A percentile compares a stretch with the other conserved stretches of the same genome.
Evolutionary conservation across 2,113 vertebrate genomes (phyloP).

Genomic region (Oncorhynchus clarkii): DNA sequence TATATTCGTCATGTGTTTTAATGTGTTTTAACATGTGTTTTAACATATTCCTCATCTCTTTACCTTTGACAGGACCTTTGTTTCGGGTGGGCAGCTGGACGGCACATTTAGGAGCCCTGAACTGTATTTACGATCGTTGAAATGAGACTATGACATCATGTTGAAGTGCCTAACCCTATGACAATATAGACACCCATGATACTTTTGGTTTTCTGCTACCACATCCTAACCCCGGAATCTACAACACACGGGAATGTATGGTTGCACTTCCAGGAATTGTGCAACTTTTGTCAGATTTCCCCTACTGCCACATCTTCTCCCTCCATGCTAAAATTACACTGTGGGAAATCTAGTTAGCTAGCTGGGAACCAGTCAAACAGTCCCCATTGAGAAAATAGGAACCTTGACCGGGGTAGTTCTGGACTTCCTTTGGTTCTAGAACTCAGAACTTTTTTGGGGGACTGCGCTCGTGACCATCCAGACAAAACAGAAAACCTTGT

Average conservation of each 20-base stretch:
- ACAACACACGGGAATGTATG: not conserved
- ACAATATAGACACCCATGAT: not conserved
- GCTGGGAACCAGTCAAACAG: not conserved
- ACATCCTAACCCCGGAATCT: not conserved
- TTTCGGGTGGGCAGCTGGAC: too few species aligned
- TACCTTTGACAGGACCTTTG: too few species aligned
- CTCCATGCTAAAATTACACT: not conserved
- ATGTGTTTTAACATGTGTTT: too few species aligned
- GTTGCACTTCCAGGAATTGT: slow-evolving; percentile 34
- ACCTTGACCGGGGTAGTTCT: not conserved
- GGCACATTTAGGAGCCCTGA: too few species aligned
- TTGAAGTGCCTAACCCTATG: not conserved
- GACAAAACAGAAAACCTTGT: not conserved
- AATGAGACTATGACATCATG: not conserved
- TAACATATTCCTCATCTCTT: too few species aligned
- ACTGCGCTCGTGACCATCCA: not conserved
- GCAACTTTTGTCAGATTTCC: not conserved
- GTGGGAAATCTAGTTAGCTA: not conserved
- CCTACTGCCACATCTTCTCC: too few species aligned
- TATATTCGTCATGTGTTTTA: too few species aligned
- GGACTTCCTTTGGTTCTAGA: not conserved
- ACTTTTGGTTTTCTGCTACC: not conserved
- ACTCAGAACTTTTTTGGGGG: not conserved
- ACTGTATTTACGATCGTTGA: not conserved
- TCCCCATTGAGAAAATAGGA: not conserved